Evolutionary conservation across 2,113 vertebrate genomes (phyloP).

Genomic region (Corythornis vintsioides): DNA sequence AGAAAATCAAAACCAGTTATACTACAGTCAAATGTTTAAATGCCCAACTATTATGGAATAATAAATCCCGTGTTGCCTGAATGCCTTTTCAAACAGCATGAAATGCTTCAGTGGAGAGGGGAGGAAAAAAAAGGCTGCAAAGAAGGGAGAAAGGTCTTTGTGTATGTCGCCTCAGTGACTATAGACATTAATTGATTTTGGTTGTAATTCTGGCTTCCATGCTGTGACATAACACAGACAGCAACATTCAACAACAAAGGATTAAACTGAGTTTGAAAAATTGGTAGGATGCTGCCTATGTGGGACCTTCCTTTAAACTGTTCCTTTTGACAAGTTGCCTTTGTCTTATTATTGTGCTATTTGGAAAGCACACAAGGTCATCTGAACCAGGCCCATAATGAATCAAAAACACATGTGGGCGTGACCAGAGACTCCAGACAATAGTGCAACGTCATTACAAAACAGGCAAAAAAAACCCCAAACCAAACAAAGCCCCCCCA

Average conservation of each 20-base stretch:
- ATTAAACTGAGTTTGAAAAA: slow-evolving; percentile 26
- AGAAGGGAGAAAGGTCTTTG: neutral
- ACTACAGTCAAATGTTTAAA: neutral
- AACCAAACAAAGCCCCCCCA: neutral
- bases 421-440: neutral
- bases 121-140: neutral
- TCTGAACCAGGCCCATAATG: neutral
- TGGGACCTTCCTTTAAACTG: neutral
- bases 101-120: neutral
- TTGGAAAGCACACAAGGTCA: neutral
- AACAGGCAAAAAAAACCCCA: neutral
- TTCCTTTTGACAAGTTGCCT: neutral
- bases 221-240: neutral
- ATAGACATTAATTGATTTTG: neutral
- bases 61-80: neutral
- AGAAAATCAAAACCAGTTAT: neutral
- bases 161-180: neutral
- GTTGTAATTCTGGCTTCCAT: neutral
- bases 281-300: neutral
- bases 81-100: neutral
- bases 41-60: neutral
- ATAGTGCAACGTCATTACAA: neutral
- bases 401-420: neutral
- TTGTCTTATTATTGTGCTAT: neutral
- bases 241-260: slow-evolving; percentile 4